Evolutionary conservation across 2,888 invertebrate genomes (phyloP), one percentile per base, ranked within the genome.

Genomic region (Agriopis aurantiaria): DNA sequence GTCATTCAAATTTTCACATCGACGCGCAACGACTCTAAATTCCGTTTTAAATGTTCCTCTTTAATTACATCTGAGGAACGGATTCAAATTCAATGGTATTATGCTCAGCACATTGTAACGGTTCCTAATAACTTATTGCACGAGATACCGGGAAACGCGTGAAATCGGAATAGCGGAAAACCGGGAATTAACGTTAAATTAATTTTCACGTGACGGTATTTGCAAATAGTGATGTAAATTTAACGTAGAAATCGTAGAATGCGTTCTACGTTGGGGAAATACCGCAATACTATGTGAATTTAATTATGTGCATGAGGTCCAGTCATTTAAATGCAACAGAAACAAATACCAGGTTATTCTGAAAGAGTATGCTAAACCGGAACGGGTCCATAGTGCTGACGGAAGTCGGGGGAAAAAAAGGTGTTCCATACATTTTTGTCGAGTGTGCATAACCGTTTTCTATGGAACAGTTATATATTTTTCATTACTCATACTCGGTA

Each of bases 11-110:
- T 2, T 23, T 23, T 23, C 17, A 23, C 17, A 23, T 1, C 17
- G 2, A 23, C 17, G 17, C 17, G 17, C 17, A 48, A n/a, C 48
- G 12, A 48, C 48, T 17, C 8, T n/a, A 40, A 33, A 23, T 53
- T 23, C 40, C 11, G n/a, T 61, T 64, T 17, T 41, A 40, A 60
- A 55, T 8, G 55, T n/a, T 65, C 46, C 65, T 10, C n/a, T 53
- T 58, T 60, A 71, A 71, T 67, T 65, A 71, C 61, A 40, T 46
- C 33, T 7, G 10, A 14, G 56, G 53, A 71, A 64, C 59, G 69
- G 64, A 65, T 45, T 11, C 40, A 14, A 11, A 40, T 7, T 53
- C 11, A 53, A 53, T 12, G 7, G 4, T 33, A 11, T 53, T 53
- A 33, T 53, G 12, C 33, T 11, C 1, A 33, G 11, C 2, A 40